These are phyloP conservation scores for Lemur catta DNA, from an alignment of 2,797 vertebrate genomes.

Conservation along the genomic window DNA sequence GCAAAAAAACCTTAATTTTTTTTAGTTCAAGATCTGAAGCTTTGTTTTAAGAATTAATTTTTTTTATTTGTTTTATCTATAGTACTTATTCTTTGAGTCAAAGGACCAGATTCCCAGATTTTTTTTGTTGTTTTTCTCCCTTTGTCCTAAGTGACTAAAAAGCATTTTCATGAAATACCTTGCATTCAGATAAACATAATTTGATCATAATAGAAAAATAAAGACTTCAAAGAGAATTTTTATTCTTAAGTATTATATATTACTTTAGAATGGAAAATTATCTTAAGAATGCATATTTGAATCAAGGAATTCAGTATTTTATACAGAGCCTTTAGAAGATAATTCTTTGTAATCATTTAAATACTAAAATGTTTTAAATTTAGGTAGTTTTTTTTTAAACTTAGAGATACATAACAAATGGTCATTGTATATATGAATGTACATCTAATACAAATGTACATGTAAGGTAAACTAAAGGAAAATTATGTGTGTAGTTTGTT, in stretches of 20 bases:
- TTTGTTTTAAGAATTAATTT: not conserved
- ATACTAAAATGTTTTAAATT: not conserved
- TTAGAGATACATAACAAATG: not conserved
- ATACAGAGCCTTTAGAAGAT: not conserved
- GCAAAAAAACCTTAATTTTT: not conserved
- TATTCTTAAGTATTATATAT: not conserved
- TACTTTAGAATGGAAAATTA: slow-evolving; percentile 3
- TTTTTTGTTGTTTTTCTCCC: not conserved
- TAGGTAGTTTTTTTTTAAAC: not conserved
- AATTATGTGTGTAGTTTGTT: not conserved
- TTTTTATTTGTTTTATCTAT: not conserved
- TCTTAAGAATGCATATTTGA: not conserved
- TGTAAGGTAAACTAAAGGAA: not conserved
- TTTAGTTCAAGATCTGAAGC: not conserved
- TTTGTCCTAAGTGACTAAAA: not conserved
- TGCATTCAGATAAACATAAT: not conserved
- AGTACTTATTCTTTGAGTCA: not conserved
- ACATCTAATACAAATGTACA: not conserved
- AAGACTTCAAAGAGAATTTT: not conserved
- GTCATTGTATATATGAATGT: not conserved
- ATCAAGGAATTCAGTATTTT: not conserved
- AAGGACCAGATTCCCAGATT: not conserved
- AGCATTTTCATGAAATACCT: not conserved
- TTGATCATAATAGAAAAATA: not conserved
- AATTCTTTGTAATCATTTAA: not conserved